Conservation (phyloP, 2,797 vertebrate species). For the Semotilus atromaculatus region DNA sequence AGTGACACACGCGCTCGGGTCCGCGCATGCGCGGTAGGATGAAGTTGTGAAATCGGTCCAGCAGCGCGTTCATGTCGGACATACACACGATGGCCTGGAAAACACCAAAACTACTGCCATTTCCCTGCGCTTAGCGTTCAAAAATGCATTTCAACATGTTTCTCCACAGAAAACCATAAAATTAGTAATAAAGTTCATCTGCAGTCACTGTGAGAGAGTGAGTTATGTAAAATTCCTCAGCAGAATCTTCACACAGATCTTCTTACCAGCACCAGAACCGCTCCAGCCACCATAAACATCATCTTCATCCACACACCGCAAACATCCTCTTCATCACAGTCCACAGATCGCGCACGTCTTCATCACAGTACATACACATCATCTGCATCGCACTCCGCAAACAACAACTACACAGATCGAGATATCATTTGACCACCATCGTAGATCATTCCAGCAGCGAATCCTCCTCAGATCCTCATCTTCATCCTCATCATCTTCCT, state of each 20-base stretch:
- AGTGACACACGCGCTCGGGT: slow-evolving; percentile 87
- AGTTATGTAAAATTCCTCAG: slow-evolving; percentile 28
- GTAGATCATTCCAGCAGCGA: not conserved
- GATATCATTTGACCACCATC: not conserved
- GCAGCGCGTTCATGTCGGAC: slow-evolving; percentile 90
- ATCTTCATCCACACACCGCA: slow-evolving; percentile 82
- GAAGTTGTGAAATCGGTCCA: slow-evolving; percentile 91
- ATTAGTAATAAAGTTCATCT: not conserved
- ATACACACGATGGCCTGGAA: slow-evolving; percentile 87
- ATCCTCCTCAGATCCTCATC: not conserved
- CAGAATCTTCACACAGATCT: slow-evolving; percentile 24
- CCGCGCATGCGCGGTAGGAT: slow-evolving; percentile 86
- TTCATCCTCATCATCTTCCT: not conserved
- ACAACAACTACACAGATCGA: not conserved
- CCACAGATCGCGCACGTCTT: slow-evolving; percentile 78
- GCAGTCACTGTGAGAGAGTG: not conserved
- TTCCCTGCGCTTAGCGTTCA: slow-evolving; percentile 8
- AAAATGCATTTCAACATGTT: slow-evolving; percentile 5
- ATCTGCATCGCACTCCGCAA: not conserved
- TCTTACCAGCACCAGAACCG: slow-evolving; percentile 85
- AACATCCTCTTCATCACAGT: slow-evolving; percentile 83
- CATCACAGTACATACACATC: slow-evolving; percentile 72
- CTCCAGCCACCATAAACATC: slow-evolving; percentile 87
- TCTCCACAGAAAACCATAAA: not conserved
- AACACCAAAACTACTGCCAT: slow-evolving; percentile 37